These are phyloP conservation scores for Drosophila orosa DNA, from an alignment of 1,140 invertebrate genomes.

Conservation along the genomic window DNA sequence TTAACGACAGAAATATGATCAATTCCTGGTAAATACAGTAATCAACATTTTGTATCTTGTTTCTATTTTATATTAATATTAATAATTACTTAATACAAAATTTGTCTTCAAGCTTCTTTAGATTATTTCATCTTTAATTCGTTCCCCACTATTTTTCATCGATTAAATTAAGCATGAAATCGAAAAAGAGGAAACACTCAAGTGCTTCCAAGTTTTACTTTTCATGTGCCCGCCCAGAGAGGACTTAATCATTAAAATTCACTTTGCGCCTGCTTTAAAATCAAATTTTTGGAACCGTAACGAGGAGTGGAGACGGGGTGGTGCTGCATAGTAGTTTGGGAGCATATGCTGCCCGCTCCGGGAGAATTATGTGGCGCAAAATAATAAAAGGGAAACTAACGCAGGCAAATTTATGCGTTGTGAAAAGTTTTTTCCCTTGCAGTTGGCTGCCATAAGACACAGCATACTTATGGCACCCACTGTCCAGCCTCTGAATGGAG, in stretches of 20 bases:
- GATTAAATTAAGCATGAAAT: slow-evolving; percentile 48
- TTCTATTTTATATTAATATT: not conserved
- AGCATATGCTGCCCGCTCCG: slow-evolving; percentile 67
- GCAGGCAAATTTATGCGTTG: slow-evolving; percentile 78
- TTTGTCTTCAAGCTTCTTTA: not conserved
- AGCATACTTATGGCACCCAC: slow-evolving; percentile 52
- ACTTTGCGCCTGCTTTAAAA: slow-evolving; percentile 74
- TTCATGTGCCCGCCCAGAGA: not conserved
- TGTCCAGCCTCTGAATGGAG: slow-evolving; percentile 70
- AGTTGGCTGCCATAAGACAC: slow-evolving; percentile 22
- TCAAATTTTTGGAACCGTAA: slow-evolving; percentile 57
- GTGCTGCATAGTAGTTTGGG: slow-evolving; percentile 23
- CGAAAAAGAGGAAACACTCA: slow-evolving; percentile 6
- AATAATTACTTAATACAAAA: not conserved
- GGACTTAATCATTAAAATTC: slow-evolving; percentile 70
- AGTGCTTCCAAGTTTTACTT: slow-evolving; percentile 13
- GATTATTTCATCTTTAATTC: not conserved
- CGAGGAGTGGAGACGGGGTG: slow-evolving; percentile 2
- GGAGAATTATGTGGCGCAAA: slow-evolving; percentile 77
- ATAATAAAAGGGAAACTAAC: slow-evolving; percentile 63
- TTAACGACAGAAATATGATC: too few species aligned
- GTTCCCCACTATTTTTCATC: slow-evolving; percentile 1
- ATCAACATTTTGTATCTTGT: too few species aligned
- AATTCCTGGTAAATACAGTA: too few species aligned
- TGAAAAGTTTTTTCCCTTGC: slow-evolving; percentile 66